These are phyloP conservation scores for Parnassius smintheus DNA, from an alignment of 2,888 invertebrate species.

Conservation along the genomic window DNA sequence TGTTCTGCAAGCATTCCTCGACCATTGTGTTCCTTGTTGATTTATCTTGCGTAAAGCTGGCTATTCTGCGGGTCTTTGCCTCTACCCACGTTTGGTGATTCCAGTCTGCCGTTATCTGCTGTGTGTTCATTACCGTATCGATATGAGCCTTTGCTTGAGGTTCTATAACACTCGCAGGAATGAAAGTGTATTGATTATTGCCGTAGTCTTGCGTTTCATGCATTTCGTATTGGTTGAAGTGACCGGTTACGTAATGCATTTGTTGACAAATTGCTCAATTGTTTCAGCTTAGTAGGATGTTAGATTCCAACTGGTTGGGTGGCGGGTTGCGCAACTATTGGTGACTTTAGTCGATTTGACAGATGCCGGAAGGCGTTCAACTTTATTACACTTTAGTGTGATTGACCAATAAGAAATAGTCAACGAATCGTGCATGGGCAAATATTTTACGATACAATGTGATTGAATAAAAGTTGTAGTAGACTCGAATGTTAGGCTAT, in stretches of 20 bases:
- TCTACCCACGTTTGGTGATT: constrained; percentile 62
- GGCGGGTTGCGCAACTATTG: constrained; percentile 63
- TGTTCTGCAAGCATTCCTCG: constrained; percentile 73
- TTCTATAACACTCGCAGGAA: constrained; percentile 53
- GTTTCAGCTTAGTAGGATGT: constrained; percentile 60
- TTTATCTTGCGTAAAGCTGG: constrained; percentile 72
- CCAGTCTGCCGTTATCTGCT: constrained; percentile 45
- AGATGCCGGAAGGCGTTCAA: constrained; percentile 72
- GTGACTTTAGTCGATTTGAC: constrained; percentile 56
- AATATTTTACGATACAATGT: constrained; percentile 39
- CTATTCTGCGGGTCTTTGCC: constrained; percentile 56
- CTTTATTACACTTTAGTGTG: constrained; percentile 70
- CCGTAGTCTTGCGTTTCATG: constrained; percentile 41
- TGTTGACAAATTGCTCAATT: constrained; percentile 80
- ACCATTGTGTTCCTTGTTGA: constrained; percentile 74
- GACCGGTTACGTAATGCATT: constrained; percentile 69
- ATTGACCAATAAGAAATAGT: constrained; percentile 60
- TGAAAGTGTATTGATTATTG: constrained; percentile 46
- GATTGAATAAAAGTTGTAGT: constrained; percentile 24
- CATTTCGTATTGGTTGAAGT: constrained; percentile 47
- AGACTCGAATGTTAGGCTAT: not conserved
- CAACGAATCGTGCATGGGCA: constrained; percentile 48
- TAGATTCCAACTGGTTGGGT: constrained; percentile 61
- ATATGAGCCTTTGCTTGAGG: constrained; percentile 51
- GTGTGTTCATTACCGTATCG: constrained; percentile 65